Base-by-base conservation (phyloP, 2,888 invertebrate species). In the Mesorhabditis spiculigera region DNA sequence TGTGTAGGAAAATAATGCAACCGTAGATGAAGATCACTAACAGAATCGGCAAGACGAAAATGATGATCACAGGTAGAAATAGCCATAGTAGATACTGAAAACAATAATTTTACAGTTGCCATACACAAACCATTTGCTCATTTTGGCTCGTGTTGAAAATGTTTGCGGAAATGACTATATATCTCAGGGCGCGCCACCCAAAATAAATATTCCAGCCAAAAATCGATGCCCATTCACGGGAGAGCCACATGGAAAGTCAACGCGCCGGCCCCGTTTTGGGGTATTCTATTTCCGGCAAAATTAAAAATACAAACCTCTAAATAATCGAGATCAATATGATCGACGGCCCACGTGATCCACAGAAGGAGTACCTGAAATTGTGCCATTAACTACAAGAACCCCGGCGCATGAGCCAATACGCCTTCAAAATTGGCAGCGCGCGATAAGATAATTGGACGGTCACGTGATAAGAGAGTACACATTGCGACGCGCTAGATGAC, bases 1-100 rank as follows among this genome's bases (percentile, higher is more conserved):
- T 90, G 86, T 93, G 93, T 77, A 94, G 90, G 85, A 93, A 91
- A 84, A 94, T 82, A 5, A 85, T 84, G 68, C 82, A 83, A 42
- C 85, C 86, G 67, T 86, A 86, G 58, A 86, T 81, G 76, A 84
- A 85, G 16, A 86, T 73, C 1, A 84, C 75, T 42, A 86, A 74
- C 16, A 85, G 75, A 28, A 85, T 73, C 8, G 86, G 86, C 66
- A 86, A 73, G 13, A 86, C 89, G 89, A 95, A 94, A 78, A 93
- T 79, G 66, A 87, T 81, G 72, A 87, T 74, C 71, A 87, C 78
- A 8, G 87, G 87, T 5, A 86, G 80, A 67, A 87, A 86, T 5
- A 87, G 78, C 87, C 87, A 87, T 5, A 87, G 75, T 5, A 87
- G 76, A 78, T 87, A 87, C 81, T 84, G 77, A 65, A 86, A 83